Conservation (phyloP, 1,140 invertebrate species). For the Heterodera schachtii region DNA sequence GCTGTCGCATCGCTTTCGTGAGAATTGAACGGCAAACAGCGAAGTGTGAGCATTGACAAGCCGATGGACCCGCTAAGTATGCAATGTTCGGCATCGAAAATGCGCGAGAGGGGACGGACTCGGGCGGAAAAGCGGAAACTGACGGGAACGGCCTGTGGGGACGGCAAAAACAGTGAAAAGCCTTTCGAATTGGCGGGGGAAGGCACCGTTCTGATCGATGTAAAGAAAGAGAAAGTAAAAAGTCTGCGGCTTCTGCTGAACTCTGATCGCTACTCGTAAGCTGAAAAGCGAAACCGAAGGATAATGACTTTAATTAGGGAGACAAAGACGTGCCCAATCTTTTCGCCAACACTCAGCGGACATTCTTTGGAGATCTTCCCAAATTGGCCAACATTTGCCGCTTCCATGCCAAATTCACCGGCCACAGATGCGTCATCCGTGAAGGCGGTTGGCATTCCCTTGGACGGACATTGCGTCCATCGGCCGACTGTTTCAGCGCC, state of each 20-base stretch:
- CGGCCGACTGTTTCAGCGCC: neutral
- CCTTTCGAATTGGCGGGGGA: neutral
- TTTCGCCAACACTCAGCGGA: neutral
- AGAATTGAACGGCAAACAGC: neutral
- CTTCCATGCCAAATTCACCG: neutral
- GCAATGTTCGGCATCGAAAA: neutral
- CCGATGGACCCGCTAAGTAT: neutral
- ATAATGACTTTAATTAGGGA: neutral
- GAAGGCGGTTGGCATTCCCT: neutral
- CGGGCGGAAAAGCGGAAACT: neutral
- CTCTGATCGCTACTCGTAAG: neutral
- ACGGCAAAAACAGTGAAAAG: neutral
- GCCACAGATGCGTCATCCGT: neutral
- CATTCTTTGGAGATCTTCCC: neutral
- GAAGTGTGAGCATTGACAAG: neutral
- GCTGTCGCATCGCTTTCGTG: neutral
- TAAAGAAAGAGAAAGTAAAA: constrained; percentile 11
- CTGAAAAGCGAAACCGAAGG: neutral
- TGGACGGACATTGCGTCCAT: neutral
- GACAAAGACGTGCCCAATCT: neutral
- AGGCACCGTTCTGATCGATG: neutral
- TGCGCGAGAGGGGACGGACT: neutral
- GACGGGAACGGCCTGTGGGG: neutral
- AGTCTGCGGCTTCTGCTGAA: neutral
- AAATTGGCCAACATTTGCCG: neutral